Base-by-base conservation (phyloP, 2,888 invertebrate genomes). In the Bursaphelenchus okinawaensis region DNA sequence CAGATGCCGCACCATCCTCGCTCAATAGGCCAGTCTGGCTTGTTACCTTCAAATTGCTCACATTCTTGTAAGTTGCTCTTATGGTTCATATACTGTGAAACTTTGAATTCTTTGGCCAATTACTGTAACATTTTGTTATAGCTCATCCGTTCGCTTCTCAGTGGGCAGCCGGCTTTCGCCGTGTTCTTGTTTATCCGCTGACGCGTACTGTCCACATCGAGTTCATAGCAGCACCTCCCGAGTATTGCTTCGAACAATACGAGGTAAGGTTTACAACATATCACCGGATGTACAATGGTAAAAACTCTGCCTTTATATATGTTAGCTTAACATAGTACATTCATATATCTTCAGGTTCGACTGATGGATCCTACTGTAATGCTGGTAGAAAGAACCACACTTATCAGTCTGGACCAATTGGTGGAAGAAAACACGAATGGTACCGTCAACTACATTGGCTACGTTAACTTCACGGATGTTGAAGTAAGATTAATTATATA, bases 91-190 rank as follows among this genome's bases (percentile, higher is more conserved):
- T 16, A 20, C 12, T 54, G 54, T 12, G 7, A 3, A 3, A 20
- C 54, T 54, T 3, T 24, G 19, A 9, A 7, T 55, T 59, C 56
- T 12, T 58, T 59, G 22, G n/a, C n/a, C 8, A 8, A 19, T 56
- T 19, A 16, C 7, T n/a, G 20, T 60, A 50, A 19, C 22, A 20
- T 12, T n/a, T 2, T 7, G 1, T 56, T 77, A 29, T 66, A 75
- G 76, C 80, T 0, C 69, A 78, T 65, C 74, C 75, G 7, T 75
- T 71, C 64, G 81, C 80, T 1, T 76, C 78, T 7, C 75, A 77
- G 65, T 81, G 81, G 81, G 78, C 79, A 1, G 81, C 81, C n/a
- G 79, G 78, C 7, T 81, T 78, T 66, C 72, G 79, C 9, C 71
- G 70, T n/a, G 78, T 81, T 50, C 70, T 73, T 54, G 67, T 81